Percentiles rank a stretch among this genome's conserved stretches.
Conservation (phyloP, 2,113 vertebrate species). For the Sturnus vulgaris region DNA sequence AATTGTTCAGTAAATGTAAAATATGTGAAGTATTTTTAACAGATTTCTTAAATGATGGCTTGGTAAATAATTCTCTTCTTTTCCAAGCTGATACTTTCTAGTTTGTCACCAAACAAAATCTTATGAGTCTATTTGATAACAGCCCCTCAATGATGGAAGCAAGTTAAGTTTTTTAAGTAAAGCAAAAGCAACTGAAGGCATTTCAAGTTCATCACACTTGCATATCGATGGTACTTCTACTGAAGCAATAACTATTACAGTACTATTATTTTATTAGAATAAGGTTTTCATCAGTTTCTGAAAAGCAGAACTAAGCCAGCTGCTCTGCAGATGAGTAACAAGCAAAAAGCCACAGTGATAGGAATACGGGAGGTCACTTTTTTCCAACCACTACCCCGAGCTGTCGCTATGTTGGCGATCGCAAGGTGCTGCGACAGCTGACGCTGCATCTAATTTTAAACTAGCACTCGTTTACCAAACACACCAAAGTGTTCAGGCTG, state of each 20-base stretch:
- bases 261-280: background rate
- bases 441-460: background rate
- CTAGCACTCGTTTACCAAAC: background rate
- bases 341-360: background rate
- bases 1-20: background rate
- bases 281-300: background rate
- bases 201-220: background rate
- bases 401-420: background rate
- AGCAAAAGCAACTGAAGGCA: background rate
- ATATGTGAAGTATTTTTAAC: accelerated
- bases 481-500: background rate
- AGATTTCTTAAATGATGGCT: background rate
- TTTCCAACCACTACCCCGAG: background rate
- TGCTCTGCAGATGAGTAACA: background rate
- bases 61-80: background rate
- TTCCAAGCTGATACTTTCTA: background rate
- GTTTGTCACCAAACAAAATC: background rate
- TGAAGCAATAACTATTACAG: background rate
- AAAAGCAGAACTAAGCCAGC: background rate
- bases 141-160: background rate
- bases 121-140: background rate
- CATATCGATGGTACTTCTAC: background rate
- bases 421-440: background rate
- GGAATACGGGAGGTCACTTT: background rate
- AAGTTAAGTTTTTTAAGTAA: background rate